phyloP scores from a whole-genome alignment of 2,113 vertebrate species.

The Peromyscus leucopus region DNA sequence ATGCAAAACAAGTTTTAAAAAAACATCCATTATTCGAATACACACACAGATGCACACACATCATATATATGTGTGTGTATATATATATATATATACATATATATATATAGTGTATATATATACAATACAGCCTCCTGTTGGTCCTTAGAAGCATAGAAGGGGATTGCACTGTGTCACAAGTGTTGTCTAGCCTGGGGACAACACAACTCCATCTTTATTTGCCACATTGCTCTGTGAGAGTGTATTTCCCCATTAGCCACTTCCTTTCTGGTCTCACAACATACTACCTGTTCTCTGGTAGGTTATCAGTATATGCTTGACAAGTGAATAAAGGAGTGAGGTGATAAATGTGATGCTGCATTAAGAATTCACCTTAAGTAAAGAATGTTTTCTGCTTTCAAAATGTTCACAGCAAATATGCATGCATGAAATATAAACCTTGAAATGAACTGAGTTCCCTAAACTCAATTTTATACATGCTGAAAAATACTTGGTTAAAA shows the following conservation, averaged over 20 bases:
- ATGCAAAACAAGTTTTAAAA: neutral
- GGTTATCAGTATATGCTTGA: neutral
- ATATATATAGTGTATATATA: too few species aligned
- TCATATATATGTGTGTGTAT: neutral
- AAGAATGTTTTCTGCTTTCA: slow-evolving; percentile 34
- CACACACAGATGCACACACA: neutral
- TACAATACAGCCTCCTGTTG: neutral
- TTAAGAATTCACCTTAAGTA: slow-evolving; percentile 24
- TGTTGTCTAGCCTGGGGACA: neutral
- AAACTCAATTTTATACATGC: slow-evolving; percentile 1
- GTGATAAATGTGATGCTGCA: neutral
- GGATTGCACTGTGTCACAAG: neutral
- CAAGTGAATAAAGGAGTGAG: neutral
- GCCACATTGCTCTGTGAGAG: neutral
- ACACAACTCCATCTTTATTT: neutral
- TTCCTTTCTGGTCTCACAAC: neutral
- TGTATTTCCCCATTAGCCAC: neutral
- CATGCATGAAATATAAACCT: slow-evolving; percentile 4
- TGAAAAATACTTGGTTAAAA: neutral
- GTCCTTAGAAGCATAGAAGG: neutral
- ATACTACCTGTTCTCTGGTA: neutral
- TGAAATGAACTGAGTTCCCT: slow-evolving; percentile 23
- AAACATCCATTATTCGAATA: neutral
- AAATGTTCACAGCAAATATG: neutral
- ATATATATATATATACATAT: too few species aligned